Evolutionary conservation across 1,140 invertebrate species (phyloP), one percentile per base, ranked within the genome.

Genomic region (Riptortus pedestris): DNA sequence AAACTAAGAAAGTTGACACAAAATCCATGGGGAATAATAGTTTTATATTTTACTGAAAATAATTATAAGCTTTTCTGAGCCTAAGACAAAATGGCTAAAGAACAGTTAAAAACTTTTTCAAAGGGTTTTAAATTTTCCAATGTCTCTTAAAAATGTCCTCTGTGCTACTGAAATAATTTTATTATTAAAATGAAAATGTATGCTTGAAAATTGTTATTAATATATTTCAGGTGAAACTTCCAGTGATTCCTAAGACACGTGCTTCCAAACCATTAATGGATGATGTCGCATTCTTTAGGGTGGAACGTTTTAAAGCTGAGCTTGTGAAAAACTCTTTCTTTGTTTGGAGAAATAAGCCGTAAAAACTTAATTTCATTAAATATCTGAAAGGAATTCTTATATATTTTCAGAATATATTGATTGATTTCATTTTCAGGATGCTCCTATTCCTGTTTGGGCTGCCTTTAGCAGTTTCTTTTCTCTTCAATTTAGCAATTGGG

Each of bases 271-370:
- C 22, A 55, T 26, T 26, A 14, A 29, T 31, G 2, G 4, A 33
- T 11, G 16, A 33, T 16, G 14, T n/a, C n/a, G 18, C 16, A 9
- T 27, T 66, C 16, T 69, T 64, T 61, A 63, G 26, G 33, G 51
- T n/a, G 2, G 14, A 62, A 31, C 29, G 68, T 18, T 70, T 71
- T 22, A 67, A 67, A 51, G 70, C 70, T 38, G 69, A 71, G 52
- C 47, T 71, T 11, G 62, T 62, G 4, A 71, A 71, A 58, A 71
- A 70, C 48, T 14, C 67, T 11, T 67, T 67, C 38, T 68, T 70
- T 60, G 76, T 83, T 66, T 77, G 77, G 70, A 73, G 81, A 67
- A 83, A 83, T 69, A 76, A 80, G 67, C 77, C 76, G 79, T 82
- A 72, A 74, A 74, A 68, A 45, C 22, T 14, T 60, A 38, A 7